These are phyloP conservation scores for Notarius quadriscutis DNA, from an alignment of 2,113 vertebrate species.

Conservation along the genomic window DNA sequence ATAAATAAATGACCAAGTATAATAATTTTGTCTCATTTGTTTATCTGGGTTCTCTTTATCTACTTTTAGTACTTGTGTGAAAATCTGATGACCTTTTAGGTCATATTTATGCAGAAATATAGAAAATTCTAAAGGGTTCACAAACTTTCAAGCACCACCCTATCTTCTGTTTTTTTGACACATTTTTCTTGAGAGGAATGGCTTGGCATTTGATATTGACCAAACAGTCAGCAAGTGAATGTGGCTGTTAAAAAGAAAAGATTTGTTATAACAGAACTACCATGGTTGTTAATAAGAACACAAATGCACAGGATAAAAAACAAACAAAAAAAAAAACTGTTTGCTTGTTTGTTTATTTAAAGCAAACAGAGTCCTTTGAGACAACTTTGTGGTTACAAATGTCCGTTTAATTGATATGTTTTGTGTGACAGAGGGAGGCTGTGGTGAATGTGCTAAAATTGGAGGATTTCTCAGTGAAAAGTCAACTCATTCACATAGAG, in stretches of 20 bases:
- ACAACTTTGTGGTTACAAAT: background rate
- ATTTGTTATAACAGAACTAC: background rate
- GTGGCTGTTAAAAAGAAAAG: background rate
- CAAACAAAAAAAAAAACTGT: no score
- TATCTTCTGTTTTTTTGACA: background rate
- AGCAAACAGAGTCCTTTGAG: background rate
- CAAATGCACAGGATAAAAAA: background rate
- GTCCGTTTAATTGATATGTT: background rate
- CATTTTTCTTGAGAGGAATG: background rate
- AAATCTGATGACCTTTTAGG: no score
- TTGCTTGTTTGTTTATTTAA: no score
- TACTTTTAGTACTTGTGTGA: no score
- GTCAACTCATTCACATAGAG: conserved; percentile 26
- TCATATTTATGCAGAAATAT: no score
- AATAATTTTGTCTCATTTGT: no score
- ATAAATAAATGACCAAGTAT: no score
- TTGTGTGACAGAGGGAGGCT: conserved; percentile 41
- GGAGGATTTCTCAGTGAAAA: conserved; percentile 46
- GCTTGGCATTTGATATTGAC: background rate
- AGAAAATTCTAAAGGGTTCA: no score
- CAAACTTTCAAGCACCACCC: no score
- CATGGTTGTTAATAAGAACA: background rate
- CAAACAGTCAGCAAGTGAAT: background rate
- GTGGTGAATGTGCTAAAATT: conserved; percentile 52
- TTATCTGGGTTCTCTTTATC: no score